These are phyloP conservation scores for Panzeria rudis DNA, from an alignment of 2,888 invertebrate species.

Conservation along the genomic window DNA sequence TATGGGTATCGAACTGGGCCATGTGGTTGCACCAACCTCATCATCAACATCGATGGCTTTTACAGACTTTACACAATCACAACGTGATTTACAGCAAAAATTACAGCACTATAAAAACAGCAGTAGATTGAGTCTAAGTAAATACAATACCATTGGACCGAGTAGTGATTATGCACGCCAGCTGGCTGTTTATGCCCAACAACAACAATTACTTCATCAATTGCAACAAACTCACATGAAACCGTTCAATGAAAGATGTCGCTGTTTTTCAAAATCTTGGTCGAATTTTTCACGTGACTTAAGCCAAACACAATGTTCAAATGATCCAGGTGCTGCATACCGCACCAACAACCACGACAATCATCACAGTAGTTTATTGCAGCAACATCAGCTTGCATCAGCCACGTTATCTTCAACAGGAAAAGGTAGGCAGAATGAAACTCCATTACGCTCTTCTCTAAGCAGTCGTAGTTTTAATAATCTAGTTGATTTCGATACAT, in stretches of 20 bases:
- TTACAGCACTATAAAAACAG: slow-evolving; percentile 70
- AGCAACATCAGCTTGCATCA: slow-evolving; percentile 67
- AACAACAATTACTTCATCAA: slow-evolving; percentile 76
- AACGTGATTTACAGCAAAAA: slow-evolving; percentile 71
- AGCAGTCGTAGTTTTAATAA: slow-evolving; percentile 80
- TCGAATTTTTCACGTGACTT: slow-evolving; percentile 82
- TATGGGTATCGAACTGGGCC: slow-evolving; percentile 9
- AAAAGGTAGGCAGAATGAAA: slow-evolving; percentile 68
- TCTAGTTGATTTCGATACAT: slow-evolving; percentile 79
- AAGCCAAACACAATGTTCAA: slow-evolving; percentile 73
- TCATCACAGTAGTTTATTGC: slow-evolving; percentile 67
- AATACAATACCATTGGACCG: slow-evolving; percentile 83
- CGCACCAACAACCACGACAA: slow-evolving; percentile 68
- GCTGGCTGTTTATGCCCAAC: slow-evolving; percentile 80
- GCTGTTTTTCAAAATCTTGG: slow-evolving; percentile 83
- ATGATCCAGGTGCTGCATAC: slow-evolving; percentile 47
- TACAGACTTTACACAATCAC: slow-evolving; percentile 66
- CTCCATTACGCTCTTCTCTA: slow-evolving; percentile 74
- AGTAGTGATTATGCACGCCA: slow-evolving; percentile 83
- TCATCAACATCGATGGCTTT: slow-evolving; percentile 46
- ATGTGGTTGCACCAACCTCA: slow-evolving; percentile 26
- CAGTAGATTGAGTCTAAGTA: slow-evolving; percentile 77
- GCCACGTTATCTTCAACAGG: slow-evolving; percentile 53
- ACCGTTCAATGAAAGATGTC: slow-evolving; percentile 80
- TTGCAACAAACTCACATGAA: slow-evolving; percentile 65